Conservation (phyloP, 2,888 invertebrate species). For the Ichneumon xanthorius region DNA sequence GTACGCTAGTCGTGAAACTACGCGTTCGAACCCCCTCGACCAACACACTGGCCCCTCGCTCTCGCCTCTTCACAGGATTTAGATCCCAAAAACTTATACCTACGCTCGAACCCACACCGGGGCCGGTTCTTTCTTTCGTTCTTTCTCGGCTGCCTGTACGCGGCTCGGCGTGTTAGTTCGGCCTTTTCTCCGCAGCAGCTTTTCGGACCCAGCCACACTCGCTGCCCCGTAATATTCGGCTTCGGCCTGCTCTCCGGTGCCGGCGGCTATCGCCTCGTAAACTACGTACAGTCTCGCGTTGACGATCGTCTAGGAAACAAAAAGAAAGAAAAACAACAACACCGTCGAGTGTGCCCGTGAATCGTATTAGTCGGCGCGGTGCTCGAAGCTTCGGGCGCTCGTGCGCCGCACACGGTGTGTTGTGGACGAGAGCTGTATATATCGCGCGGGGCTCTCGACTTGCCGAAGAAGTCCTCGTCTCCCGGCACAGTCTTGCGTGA, state of each 20-base stretch:
- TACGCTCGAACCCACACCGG: slow-evolving; percentile 14
- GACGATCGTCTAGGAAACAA: not conserved
- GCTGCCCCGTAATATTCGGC: not conserved
- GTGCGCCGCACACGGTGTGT: not conserved
- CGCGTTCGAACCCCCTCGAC: slow-evolving; percentile 15
- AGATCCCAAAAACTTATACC: slow-evolving; percentile 33
- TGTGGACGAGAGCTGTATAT: slow-evolving; percentile 5
- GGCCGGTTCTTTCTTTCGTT: slow-evolving; percentile 4
- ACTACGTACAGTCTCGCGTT: not conserved
- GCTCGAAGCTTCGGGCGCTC: not conserved
- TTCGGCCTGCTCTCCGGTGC: not conserved
- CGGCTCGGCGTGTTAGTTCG: not conserved
- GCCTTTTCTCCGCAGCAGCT: not conserved
- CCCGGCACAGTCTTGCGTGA: slow-evolving; percentile 65
- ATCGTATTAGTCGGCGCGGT: not conserved
- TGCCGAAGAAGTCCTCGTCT: slow-evolving; percentile 66
- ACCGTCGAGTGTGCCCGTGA: not conserved
- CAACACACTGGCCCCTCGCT: slow-evolving; percentile 2
- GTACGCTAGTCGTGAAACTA: slow-evolving; percentile 10
- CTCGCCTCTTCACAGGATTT: slow-evolving; percentile 3
- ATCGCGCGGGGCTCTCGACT: slow-evolving; percentile 35
- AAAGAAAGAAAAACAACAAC: too few relatives aligned
- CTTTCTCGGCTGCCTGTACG: not conserved
- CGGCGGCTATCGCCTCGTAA: not conserved
- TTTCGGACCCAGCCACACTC: not conserved